phyloP scores from a whole-genome alignment of 1,140 invertebrate species.

The Monomorium pharaonis region DNA sequence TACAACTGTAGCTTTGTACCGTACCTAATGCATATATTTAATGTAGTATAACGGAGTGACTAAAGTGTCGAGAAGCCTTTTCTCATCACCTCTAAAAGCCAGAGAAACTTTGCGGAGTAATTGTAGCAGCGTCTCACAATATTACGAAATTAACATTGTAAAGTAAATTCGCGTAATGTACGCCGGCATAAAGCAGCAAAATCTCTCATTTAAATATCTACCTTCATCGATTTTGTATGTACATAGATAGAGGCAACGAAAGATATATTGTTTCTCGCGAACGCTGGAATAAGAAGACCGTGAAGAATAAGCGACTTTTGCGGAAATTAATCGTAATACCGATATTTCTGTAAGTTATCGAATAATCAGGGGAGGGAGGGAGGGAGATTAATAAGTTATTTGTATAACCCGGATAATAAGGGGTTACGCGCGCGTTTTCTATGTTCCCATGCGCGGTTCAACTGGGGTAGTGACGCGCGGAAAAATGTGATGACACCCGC shows the following conservation, averaged over 20 bases:
- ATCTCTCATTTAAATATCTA: background rate
- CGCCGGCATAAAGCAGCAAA: background rate
- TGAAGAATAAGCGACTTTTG: background rate
- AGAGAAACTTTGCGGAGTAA: background rate
- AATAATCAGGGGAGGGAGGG: background rate
- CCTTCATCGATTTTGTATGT: background rate
- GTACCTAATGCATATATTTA: background rate
- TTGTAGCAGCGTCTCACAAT: background rate
- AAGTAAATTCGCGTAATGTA: background rate
- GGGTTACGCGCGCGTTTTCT: slow-evolving; percentile 56
- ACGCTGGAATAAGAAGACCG: background rate
- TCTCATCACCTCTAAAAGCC: background rate
- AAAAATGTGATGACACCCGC: slow-evolving; percentile 61
- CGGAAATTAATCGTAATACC: background rate
- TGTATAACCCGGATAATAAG: slow-evolving; percentile 51
- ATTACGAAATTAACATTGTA: slow-evolving; percentile 19
- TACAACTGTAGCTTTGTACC: background rate
- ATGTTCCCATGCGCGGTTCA: slow-evolving; percentile 56
- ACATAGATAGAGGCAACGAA: too few species aligned
- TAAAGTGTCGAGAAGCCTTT: background rate
- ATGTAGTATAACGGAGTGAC: background rate
- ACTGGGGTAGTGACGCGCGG: slow-evolving; percentile 24
- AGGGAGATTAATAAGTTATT: slow-evolving; percentile 75
- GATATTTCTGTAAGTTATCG: background rate
- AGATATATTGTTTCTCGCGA: background rate